Evolutionary conservation across 2,113 vertebrate genomes (phyloP).

Genomic region (Ahaetulla prasina): DNA sequence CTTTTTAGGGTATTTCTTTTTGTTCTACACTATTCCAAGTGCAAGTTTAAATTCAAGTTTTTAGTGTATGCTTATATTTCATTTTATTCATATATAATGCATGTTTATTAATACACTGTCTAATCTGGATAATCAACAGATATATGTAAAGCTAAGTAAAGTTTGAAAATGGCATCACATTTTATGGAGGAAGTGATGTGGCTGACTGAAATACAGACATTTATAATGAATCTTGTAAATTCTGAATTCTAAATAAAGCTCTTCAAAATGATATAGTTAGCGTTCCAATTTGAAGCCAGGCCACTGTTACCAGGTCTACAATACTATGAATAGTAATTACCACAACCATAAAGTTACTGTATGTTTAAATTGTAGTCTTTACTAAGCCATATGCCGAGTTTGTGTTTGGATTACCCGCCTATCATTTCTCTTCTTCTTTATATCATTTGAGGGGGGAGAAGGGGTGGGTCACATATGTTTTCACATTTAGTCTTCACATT

Average conservation of each 20-base stretch:
- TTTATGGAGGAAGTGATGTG: conserved; percentile 47
- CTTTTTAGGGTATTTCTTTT: not conserved
- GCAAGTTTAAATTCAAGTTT: not conserved
- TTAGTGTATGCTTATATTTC: conserved; percentile 12
- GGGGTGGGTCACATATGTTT: accelerated
- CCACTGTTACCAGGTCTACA: conserved; percentile 43
- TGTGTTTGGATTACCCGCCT: not conserved
- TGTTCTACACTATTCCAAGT: not conserved
- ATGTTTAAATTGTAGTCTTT: conserved; percentile 15
- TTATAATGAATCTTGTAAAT: conserved; percentile 40
- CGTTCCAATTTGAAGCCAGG: conserved; percentile 44
- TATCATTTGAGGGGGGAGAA: not conserved
- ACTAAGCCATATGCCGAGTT: not conserved
- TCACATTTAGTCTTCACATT: not conserved
- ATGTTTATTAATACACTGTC: conserved; percentile 18
- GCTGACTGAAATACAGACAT: conserved; percentile 49
- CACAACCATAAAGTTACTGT: conserved; percentile 10
- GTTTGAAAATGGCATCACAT: conserved; percentile 27
- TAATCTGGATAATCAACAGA: conserved; percentile 35
- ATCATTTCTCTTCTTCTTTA: not conserved
- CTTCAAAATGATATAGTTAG: conserved; percentile 66
- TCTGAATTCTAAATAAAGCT: conserved; percentile 50
- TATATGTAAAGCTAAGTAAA: conserved; percentile 37
- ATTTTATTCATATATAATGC: conserved; percentile 12
- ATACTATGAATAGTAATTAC: conserved; percentile 24